Percentiles rank a stretch among this genome's conserved stretches.
These are phyloP conservation scores for Andrena dorsata DNA, from an alignment of 2,888 invertebrate genomes.

Conservation along the genomic window DNA sequence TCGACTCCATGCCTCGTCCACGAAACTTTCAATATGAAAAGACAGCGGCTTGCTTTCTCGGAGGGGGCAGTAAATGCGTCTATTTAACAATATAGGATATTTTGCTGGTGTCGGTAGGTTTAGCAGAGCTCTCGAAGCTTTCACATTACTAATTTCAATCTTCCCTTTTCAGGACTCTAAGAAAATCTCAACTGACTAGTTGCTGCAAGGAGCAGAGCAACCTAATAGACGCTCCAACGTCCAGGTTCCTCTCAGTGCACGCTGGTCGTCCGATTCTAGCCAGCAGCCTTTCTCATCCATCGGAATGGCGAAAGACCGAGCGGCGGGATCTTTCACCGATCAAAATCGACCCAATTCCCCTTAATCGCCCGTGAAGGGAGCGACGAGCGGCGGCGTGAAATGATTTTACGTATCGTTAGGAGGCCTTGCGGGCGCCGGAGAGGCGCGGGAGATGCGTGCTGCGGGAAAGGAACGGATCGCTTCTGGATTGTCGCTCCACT, in stretches of 20 bases:
- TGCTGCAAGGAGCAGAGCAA: background rate
- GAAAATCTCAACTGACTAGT: too few relatives aligned
- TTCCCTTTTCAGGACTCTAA: too few relatives aligned
- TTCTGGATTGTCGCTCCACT: conserved; percentile 43
- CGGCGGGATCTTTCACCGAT: conserved; percentile 45
- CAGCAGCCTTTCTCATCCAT: background rate
- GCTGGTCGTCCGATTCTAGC: background rate
- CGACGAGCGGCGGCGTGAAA: conserved; percentile 39
- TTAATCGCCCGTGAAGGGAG: conserved; percentile 58
- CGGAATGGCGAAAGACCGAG: conserved; percentile 34
- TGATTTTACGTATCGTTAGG: conserved; percentile 47
- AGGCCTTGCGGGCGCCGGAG: conserved; percentile 22
- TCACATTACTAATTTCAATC: too few relatives aligned
- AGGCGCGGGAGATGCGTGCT: conserved; percentile 27
- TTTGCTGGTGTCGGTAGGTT: too few relatives aligned
- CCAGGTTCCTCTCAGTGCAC: background rate
- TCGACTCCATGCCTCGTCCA: background rate
- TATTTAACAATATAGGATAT: too few relatives aligned
- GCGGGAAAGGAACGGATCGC: background rate
- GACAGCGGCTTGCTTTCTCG: too few relatives aligned
- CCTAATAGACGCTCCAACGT: background rate
- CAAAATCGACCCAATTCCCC: conserved; percentile 61
- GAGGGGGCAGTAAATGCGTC: too few relatives aligned
- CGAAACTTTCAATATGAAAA: too few relatives aligned
- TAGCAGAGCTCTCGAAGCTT: too few relatives aligned